Evolutionary conservation across 2,797 vertebrate species (phyloP).

Genomic region (Cyclopterus lumpus): DNA sequence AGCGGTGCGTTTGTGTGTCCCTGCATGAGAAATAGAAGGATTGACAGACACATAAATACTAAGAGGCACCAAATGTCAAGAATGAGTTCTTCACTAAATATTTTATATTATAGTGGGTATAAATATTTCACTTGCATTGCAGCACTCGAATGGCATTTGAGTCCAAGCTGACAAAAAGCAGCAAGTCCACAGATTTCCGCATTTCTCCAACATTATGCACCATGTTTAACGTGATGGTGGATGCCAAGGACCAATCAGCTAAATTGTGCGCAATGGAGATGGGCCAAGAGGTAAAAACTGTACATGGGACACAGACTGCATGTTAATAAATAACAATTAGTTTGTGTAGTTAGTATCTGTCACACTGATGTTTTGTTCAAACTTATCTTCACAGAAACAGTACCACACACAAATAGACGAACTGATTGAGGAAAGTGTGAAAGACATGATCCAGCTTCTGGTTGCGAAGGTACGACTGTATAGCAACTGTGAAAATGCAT

Average conservation of each 20-base stretch:
- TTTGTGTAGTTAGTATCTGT: not conserved
- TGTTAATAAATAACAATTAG: constrained; percentile 5
- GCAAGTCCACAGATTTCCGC: constrained; percentile 99
- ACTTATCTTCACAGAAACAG: constrained; percentile 89
- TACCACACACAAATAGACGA: constrained; percentile 98
- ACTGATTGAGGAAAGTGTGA: constrained; percentile 99
- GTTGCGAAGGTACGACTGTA: constrained; percentile 92
- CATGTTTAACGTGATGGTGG: constrained; percentile 99
- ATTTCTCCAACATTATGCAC: constrained; percentile 99
- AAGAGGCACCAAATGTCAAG: constrained; percentile 15
- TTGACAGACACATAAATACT: constrained; percentile 13
- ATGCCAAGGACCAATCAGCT: constrained; percentile 99
- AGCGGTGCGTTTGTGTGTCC: constrained; percentile 85
- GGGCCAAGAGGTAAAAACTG: constrained; percentile 94
- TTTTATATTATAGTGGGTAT: not conserved
- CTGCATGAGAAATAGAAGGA: not conserved
- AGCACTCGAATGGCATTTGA: constrained; percentile 99
- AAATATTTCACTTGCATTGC: constrained; percentile 65
- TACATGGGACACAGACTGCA: not conserved
- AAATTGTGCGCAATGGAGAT: constrained; percentile 99
- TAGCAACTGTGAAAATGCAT: constrained; percentile 38
- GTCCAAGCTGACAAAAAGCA: constrained; percentile 98
- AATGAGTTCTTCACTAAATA: constrained; percentile 20
- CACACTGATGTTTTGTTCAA: not conserved
- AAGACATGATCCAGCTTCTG: constrained; percentile 98